Conservation (phyloP, 2,888 invertebrate species). For the Dastarcus helophoroides region DNA sequence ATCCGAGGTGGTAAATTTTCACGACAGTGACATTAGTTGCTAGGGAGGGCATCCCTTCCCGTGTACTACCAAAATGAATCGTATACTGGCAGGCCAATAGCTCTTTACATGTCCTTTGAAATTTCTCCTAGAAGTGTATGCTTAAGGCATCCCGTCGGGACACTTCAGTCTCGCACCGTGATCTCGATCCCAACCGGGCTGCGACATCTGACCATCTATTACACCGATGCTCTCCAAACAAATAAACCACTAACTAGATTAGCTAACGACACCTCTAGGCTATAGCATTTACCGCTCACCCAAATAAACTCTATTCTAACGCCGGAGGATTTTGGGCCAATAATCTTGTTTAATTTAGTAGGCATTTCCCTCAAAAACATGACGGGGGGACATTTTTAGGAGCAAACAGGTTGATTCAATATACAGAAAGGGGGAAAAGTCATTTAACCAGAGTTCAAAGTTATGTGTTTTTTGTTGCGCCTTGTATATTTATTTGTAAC, state of each 20-base stretch:
- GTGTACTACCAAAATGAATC: constrained; percentile 21
- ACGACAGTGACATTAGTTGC: constrained; percentile 26
- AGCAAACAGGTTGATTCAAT: too few relatives aligned
- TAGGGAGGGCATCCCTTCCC: constrained; percentile 18
- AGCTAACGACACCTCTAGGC: constrained; percentile 17
- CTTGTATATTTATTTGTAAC: too few relatives aligned
- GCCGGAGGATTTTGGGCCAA: too few relatives aligned
- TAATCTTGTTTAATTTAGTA: too few relatives aligned
- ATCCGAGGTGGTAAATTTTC: constrained; percentile 27
- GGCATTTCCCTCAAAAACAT: too few relatives aligned
- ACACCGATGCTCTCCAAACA: constrained; percentile 27
- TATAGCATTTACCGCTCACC: constrained; percentile 4
- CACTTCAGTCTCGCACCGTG: constrained; percentile 32
- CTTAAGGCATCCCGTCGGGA: constrained; percentile 30
- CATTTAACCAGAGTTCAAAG: too few relatives aligned
- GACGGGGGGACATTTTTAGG: too few relatives aligned
- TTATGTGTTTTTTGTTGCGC: too few relatives aligned
- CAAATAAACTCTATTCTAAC: too few relatives aligned
- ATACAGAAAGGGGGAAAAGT: too few relatives aligned
- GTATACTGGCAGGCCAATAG: constrained; percentile 25
- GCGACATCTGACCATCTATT: constrained; percentile 34
- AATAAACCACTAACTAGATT: constrained; percentile 24
- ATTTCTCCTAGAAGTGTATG: constrained; percentile 26
- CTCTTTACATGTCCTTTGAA: constrained; percentile 24
- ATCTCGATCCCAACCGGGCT: constrained; percentile 29